phyloP scores from a whole-genome alignment of 2,797 vertebrate genomes.

The Muscicapa striata region DNA sequence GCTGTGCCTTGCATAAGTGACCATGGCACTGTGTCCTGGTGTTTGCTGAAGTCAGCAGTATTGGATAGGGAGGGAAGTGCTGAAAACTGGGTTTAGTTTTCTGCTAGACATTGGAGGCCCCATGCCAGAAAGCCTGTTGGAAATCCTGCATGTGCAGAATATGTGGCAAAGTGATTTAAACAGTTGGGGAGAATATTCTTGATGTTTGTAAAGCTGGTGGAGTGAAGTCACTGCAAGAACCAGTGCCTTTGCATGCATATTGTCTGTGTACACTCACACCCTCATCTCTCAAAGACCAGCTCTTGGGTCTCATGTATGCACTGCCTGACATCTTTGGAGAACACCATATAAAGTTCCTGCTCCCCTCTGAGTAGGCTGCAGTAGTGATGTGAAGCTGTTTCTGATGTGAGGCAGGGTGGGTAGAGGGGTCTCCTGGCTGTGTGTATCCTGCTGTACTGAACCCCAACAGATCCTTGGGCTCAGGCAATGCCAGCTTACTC shows the following conservation, averaged over 20 bases:
- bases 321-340: background rate
- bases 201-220: background rate
- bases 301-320: background rate
- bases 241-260: rapidly evolving
- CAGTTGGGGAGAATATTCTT: background rate
- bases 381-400: background rate
- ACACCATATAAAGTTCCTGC: rapidly evolving
- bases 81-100: background rate
- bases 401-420: rapidly evolving
- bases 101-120: background rate
- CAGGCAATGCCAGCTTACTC: background rate
- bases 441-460: background rate
- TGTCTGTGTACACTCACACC: rapidly evolving
- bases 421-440: background rate
- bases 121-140: background rate
- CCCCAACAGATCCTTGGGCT: background rate
- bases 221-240: background rate
- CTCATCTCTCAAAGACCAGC: background rate
- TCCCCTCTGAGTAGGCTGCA: background rate
- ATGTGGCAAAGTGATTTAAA: background rate
- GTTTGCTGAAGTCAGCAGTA: background rate
- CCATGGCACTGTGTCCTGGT: background rate
- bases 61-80: background rate
- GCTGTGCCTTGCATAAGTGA: background rate
- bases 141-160: background rate